Evolutionary conservation across 2,888 invertebrate species (phyloP).

Genomic region (Drosophila paranaensis): DNA sequence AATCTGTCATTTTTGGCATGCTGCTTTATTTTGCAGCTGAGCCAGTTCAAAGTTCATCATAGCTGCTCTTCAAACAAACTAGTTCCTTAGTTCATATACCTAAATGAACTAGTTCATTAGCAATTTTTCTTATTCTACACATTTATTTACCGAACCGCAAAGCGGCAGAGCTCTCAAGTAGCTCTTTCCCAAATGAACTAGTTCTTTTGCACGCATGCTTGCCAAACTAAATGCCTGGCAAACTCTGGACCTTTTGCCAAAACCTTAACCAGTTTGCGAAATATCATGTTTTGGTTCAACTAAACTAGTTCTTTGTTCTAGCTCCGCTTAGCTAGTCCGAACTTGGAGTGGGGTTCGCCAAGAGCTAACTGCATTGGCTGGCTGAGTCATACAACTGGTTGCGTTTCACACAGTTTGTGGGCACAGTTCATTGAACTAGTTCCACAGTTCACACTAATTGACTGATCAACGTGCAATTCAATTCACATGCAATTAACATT

Average conservation of each 20-base stretch:
- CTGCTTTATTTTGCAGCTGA: background rate
- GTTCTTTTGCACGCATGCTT: background rate
- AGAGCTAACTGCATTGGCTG: background rate
- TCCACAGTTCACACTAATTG: slow-evolving; percentile 37
- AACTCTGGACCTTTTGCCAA: background rate
- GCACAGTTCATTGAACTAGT: slow-evolving; percentile 38
- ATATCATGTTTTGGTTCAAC: background rate
- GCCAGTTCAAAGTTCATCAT: background rate
- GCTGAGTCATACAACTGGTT: background rate
- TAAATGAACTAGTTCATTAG: background rate
- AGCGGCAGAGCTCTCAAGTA: background rate
- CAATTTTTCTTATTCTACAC: background rate
- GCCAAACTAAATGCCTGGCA: background rate
- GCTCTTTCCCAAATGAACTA: background rate
- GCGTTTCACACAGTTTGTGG: slow-evolving; percentile 3
- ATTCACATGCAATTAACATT: slow-evolving; percentile 61
- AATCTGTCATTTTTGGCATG: too few relatives aligned
- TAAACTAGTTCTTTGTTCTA: slow-evolving; percentile 8
- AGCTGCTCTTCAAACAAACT: background rate
- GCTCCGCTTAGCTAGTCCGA: background rate
- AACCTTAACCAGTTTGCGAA: background rate
- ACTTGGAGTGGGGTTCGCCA: background rate
- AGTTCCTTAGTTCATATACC: background rate
- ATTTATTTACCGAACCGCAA: background rate
- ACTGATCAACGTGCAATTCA: slow-evolving; percentile 46